These are phyloP conservation scores for Phylloscopus collybita DNA, from an alignment of 2,797 vertebrate species.

Conservation along the genomic window DNA sequence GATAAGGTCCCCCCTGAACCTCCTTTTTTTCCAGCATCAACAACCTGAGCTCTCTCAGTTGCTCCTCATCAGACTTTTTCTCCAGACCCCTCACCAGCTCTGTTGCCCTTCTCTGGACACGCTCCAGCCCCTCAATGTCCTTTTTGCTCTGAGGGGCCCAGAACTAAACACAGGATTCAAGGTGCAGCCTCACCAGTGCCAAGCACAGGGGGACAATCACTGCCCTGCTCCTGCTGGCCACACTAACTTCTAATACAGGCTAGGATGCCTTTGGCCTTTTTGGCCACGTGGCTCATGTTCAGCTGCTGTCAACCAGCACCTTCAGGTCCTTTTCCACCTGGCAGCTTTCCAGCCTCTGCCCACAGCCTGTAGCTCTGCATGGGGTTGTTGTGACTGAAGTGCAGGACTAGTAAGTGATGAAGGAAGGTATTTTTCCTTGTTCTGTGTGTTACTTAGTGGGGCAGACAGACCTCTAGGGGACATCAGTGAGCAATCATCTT, in stretches of 20 bases:
- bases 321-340: neutral
- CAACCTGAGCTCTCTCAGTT: neutral
- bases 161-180: neutral
- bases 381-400: neutral
- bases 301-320: neutral
- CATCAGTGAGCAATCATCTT: neutral
- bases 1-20: neutral
- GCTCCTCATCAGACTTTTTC: neutral
- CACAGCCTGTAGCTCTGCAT: neutral
- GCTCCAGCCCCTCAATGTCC: neutral
- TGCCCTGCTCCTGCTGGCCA: neutral
- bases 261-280: neutral
- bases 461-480: neutral
- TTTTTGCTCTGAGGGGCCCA: neutral
- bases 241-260: neutral
- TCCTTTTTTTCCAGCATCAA: neutral
- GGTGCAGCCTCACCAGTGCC: rapidly evolving
- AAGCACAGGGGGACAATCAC: rapidly evolving
- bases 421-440: neutral
- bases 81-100: neutral
- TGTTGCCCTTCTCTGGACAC: rapidly evolving
- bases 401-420: neutral
- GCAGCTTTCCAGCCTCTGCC: neutral
- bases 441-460: neutral
- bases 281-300: neutral